phyloP scores from a whole-genome alignment of 1,140 invertebrate species.

The Berghia stephanieae region DNA sequence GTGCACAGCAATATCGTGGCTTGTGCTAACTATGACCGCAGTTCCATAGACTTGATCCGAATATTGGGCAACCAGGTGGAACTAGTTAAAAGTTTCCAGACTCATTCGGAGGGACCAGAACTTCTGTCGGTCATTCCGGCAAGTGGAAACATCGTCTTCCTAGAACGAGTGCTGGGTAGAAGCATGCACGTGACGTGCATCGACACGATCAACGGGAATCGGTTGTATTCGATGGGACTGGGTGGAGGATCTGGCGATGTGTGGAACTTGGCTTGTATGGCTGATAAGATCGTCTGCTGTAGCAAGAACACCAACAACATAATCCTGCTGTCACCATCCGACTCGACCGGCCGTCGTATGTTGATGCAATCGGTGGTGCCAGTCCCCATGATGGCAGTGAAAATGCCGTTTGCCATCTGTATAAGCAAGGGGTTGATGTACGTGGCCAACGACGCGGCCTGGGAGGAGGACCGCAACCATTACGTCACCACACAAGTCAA shows the following conservation, averaged over 20 bases:
- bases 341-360: background rate
- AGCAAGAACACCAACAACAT: constrained; percentile 17
- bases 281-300: constrained; percentile 12
- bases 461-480: constrained; percentile 22
- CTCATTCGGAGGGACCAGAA: constrained; percentile 15
- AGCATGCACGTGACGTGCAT: background rate
- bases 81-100: background rate
- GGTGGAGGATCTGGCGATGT: constrained; percentile 10
- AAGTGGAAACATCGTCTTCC: constrained; percentile 11
- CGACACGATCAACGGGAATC: background rate
- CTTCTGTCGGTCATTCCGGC: background rate
- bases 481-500: constrained; percentile 25
- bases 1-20: constrained; percentile 5
- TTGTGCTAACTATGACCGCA: constrained; percentile 10
- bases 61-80: constrained; percentile 4
- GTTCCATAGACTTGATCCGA: constrained; percentile 19
- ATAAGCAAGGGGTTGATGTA: constrained; percentile 16
- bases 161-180: constrained; percentile 1
- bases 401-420: constrained; percentile 22
- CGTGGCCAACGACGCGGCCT: constrained; percentile 22
- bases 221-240: background rate
- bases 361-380: too few relatives aligned
- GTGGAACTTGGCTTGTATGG: constrained; percentile 15
- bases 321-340: background rate
- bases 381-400: too few relatives aligned